Evolutionary conservation across 2,797 vertebrate genomes (phyloP).

Genomic region (Gila robusta): DNA sequence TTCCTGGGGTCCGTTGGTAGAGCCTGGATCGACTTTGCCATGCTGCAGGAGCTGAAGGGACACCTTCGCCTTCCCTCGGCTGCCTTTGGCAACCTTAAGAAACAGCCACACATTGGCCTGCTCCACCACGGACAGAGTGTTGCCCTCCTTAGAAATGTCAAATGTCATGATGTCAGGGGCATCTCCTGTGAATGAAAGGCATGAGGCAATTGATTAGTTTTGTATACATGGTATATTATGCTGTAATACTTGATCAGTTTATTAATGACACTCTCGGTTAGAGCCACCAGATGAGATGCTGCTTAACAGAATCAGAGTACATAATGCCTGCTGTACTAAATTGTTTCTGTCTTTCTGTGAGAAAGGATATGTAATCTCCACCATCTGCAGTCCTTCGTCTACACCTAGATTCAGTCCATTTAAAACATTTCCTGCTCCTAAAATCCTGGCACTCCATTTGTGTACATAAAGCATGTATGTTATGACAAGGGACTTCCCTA

Average conservation of each 20-base stretch:
- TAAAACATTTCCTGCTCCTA: conserved; percentile 65
- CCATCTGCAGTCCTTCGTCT: conserved; percentile 65
- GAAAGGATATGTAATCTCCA: conserved; percentile 50
- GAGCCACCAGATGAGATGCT: conserved; percentile 35
- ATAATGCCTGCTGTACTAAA: conserved; percentile 8
- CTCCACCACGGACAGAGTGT: conserved; percentile 82
- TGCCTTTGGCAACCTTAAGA: conserved; percentile 86
- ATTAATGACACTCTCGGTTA: conserved; percentile 16
- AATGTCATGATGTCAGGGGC: conserved; percentile 84
- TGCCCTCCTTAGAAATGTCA: conserved; percentile 89
- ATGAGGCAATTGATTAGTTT: conserved; percentile 62
- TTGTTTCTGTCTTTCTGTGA: conserved; percentile 46
- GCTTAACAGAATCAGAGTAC: conserved; percentile 46
- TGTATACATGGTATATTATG: neutral
- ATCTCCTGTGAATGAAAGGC: conserved; percentile 72
- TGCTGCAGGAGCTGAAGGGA: conserved; percentile 84
- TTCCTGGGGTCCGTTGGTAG: conserved; percentile 75
- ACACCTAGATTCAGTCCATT: conserved; percentile 62
- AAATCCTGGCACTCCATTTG: conserved; percentile 60
- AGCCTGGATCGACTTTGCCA: conserved; percentile 61
- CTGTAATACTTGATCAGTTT: neutral
- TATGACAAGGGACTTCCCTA: conserved; percentile 64
- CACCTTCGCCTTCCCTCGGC: conserved; percentile 84
- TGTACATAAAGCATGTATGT: conserved; percentile 65
- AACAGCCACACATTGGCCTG: conserved; percentile 89